These are phyloP conservation scores for Agrypnus murinus DNA, from an alignment of 2,888 invertebrate species.

Conservation along the genomic window DNA sequence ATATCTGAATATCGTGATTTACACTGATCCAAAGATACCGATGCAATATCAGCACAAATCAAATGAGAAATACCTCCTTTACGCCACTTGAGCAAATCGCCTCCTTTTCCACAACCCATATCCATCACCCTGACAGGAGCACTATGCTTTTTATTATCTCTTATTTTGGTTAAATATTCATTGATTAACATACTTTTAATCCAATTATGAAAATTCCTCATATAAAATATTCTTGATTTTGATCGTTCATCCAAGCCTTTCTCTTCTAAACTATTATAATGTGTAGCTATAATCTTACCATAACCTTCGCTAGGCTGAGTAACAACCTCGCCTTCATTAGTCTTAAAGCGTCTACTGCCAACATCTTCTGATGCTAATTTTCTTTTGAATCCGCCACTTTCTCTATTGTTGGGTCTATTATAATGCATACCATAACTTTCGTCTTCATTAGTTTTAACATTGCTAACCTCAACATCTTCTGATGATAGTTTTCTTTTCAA, in stretches of 20 bases:
- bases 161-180: slow-evolving; percentile 82
- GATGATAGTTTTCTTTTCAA: not conserved
- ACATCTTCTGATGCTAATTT: slow-evolving; percentile 18
- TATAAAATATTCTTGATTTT: slow-evolving; percentile 92
- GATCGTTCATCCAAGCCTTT: slow-evolving; percentile 86
- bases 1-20: slow-evolving; percentile 87
- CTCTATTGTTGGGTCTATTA: no score
- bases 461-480: slow-evolving; percentile 31
- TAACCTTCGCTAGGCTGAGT: slow-evolving; percentile 66
- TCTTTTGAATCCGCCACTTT: no score
- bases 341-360: slow-evolving; percentile 41
- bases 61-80: slow-evolving; percentile 87
- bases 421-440: no score
- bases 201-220: slow-evolving; percentile 99
- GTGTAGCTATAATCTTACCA: slow-evolving; percentile 85
- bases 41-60: slow-evolving; percentile 95
- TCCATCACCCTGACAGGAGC: slow-evolving; percentile 86
- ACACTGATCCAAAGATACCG: slow-evolving; percentile 93
- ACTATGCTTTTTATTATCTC: slow-evolving; percentile 78
- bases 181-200: slow-evolving; percentile 96
- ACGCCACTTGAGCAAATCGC: slow-evolving; percentile 97
- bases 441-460: slow-evolving; percentile 50
- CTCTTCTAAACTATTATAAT: slow-evolving; percentile 94
- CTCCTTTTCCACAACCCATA: slow-evolving; percentile 99
- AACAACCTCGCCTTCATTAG: slow-evolving; percentile 47